These are phyloP conservation scores for Bufo gargarizans DNA, from an alignment of 2,113 vertebrate species.

Conservation along the genomic window DNA sequence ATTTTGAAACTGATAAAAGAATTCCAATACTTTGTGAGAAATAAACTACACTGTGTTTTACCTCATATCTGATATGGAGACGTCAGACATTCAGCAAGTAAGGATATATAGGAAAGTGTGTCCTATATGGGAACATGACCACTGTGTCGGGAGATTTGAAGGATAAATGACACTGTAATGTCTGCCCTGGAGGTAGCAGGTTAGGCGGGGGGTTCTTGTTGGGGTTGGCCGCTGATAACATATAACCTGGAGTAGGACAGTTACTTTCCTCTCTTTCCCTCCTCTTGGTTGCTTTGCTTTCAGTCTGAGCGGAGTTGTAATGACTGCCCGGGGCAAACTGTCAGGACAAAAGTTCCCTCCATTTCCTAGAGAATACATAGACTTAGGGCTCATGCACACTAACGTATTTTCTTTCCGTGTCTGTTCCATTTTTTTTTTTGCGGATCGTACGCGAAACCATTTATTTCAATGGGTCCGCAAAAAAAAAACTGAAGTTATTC, in stretches of 20 bases:
- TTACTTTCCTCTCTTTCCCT: constrained; percentile 39
- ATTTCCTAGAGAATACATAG: constrained; percentile 2
- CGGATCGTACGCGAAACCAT: too few species aligned
- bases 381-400: neutral
- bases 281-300: constrained; percentile 8
- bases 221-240: constrained; percentile 24
- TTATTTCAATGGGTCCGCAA: too few species aligned
- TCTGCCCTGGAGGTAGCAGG: neutral
- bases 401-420: too few species aligned
- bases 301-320: constrained; percentile 26
- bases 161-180: constrained; percentile 1
- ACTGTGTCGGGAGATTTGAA: neutral
- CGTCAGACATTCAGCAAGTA: neutral
- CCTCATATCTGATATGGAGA: neutral
- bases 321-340: constrained; percentile 22
- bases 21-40: too few species aligned
- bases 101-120: too few species aligned
- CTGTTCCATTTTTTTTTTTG: too few species aligned
- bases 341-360: constrained; percentile 3
- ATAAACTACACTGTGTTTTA: neutral
- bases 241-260: constrained; percentile 29
- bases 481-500: too few species aligned
- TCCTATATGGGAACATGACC: neutral
- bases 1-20: too few species aligned
- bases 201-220: neutral